Conservation (phyloP, 2,888 invertebrate genomes). For the Aphodius sticticus region DNA sequence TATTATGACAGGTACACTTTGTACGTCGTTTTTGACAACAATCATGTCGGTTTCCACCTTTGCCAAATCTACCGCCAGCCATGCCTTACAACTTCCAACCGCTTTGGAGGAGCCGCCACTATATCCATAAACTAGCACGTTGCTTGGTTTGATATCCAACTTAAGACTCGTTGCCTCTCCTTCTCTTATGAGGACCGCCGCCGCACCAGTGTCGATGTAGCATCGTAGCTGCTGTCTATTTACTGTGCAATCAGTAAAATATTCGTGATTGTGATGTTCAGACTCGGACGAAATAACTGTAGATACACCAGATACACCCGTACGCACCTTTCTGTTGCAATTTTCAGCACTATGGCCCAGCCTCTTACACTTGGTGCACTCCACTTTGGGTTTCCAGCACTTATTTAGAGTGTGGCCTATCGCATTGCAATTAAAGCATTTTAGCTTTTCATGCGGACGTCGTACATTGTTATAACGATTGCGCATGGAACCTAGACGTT, state of each 20-base stretch:
- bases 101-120: neutral
- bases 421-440: slow-evolving; percentile 5
- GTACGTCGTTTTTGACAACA: neutral
- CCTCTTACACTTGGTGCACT: neutral
- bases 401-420: neutral
- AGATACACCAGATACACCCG: neutral
- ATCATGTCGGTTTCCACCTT: no score
- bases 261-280: neutral
- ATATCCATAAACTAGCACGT: neutral
- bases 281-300: neutral
- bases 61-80: neutral
- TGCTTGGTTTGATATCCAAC: neutral
- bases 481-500: neutral
- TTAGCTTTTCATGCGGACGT: neutral
- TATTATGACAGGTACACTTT: neutral
- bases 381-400: neutral
- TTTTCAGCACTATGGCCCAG: neutral
- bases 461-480: neutral
- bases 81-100: neutral
- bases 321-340: neutral
- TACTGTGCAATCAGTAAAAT: slow-evolving; percentile 8
- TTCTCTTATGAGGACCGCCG: neutral
- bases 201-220: neutral
- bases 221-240: neutral
- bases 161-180: neutral